Conservation (phyloP, 2,797 vertebrate species). For the Arnoldichthys spilopterus region DNA sequence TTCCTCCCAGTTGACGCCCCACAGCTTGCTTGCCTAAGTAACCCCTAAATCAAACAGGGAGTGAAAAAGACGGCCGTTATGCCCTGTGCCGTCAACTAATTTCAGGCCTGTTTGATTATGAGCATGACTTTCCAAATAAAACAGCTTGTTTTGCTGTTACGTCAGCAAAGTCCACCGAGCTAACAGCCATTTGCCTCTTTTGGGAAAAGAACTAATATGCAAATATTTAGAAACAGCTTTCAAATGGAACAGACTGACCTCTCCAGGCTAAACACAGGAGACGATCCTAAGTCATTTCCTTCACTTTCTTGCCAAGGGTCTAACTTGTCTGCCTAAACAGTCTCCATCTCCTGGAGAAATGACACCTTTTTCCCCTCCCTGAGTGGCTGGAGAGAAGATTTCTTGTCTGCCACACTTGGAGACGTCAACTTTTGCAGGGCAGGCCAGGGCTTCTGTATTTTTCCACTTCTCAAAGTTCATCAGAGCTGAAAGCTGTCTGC, state of each 20-base stretch:
- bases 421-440: conserved; percentile 49
- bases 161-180: conserved; percentile 55
- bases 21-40: conserved; percentile 55
- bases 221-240: conserved; percentile 49
- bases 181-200: conserved; percentile 40
- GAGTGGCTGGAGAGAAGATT: conserved; percentile 57
- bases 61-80: conserved; percentile 70
- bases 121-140: conserved; percentile 76
- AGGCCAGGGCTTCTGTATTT: conserved; percentile 64
- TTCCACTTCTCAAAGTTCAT: conserved; percentile 62
- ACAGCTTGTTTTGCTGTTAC: conserved; percentile 75
- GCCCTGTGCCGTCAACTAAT: conserved; percentile 67
- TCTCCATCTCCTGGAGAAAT: conserved; percentile 53
- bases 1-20: conserved; percentile 62
- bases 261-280: conserved; percentile 71
- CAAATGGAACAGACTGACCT: conserved; percentile 52
- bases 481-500: conserved; percentile 35
- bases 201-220: conserved; percentile 50
- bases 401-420: conserved; percentile 62
- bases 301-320: conserved; percentile 25
- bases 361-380: conserved; percentile 31
- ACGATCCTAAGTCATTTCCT: conserved; percentile 51
- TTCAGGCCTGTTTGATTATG: conserved; percentile 71
- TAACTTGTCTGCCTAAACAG: conserved; percentile 25
- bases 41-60: conserved; percentile 70